Evolutionary conservation across 2,797 vertebrate species (phyloP).

Genomic region (Pangasius krempfi): DNA sequence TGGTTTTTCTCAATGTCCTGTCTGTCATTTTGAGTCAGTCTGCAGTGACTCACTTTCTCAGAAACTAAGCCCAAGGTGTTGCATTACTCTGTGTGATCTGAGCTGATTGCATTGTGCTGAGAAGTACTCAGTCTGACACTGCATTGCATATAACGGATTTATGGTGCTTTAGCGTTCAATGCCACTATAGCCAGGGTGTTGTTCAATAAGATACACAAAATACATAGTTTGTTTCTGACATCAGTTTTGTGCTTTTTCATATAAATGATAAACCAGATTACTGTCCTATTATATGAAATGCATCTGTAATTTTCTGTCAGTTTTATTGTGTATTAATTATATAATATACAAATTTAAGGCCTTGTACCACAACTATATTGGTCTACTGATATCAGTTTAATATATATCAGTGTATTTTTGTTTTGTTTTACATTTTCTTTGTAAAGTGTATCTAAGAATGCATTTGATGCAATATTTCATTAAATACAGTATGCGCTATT

Average conservation of each 20-base stretch:
- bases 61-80: slow-evolving; percentile 45
- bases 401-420: neutral
- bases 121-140: slow-evolving; percentile 49
- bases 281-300: no score
- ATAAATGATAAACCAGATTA: neutral
- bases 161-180: neutral
- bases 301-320: neutral
- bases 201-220: neutral
- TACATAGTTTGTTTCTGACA: neutral
- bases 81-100: slow-evolving; percentile 40
- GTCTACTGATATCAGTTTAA: neutral
- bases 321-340: neutral
- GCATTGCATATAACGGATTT: slow-evolving; percentile 28
- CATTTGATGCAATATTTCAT: neutral
- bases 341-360: neutral
- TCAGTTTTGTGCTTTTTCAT: neutral
- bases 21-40: slow-evolving; percentile 43
- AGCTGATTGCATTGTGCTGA: slow-evolving; percentile 40
- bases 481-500: neutral
- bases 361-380: neutral
- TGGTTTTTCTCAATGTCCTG: slow-evolving; percentile 32
- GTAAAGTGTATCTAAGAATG: neutral
- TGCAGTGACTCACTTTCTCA: slow-evolving; percentile 25
- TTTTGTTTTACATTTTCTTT: neutral
- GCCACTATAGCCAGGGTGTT: neutral